These are phyloP conservation scores for Agrypnus murinus DNA, from an alignment of 2,888 invertebrate genomes.

Conservation along the genomic window DNA sequence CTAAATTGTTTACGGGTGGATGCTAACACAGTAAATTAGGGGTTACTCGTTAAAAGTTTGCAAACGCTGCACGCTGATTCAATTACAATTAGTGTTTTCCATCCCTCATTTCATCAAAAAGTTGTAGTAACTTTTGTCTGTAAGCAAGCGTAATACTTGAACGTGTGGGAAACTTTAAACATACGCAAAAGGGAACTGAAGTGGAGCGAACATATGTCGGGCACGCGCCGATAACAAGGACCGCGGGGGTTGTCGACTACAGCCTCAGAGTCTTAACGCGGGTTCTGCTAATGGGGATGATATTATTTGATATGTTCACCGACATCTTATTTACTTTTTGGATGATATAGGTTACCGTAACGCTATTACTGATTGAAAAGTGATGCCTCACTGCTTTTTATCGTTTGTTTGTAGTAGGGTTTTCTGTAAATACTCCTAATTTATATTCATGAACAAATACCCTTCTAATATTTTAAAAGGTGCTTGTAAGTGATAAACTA, in stretches of 20 bases:
- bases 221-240: conserved; percentile 62
- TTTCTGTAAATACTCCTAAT: too few relatives aligned
- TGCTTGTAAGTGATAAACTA: too few relatives aligned
- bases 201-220: conserved; percentile 59
- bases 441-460: too few relatives aligned
- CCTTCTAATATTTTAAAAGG: too few relatives aligned
- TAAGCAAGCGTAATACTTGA: conserved; percentile 63
- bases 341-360: conserved; percentile 37
- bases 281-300: conserved; percentile 54
- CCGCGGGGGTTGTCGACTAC: conserved; percentile 61
- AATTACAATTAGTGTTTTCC: conserved; percentile 46
- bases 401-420: too few relatives aligned
- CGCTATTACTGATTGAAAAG: background rate
- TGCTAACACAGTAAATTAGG: conserved; percentile 28
- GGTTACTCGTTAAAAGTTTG: conserved; percentile 39
- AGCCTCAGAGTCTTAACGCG: conserved; percentile 58
- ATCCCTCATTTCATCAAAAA: conserved; percentile 45
- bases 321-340: conserved; percentile 48
- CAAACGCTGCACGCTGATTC: conserved; percentile 41
- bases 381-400: background rate
- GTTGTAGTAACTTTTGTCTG: conserved; percentile 57
- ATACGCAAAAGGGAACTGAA: conserved; percentile 60
- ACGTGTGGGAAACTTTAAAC: conserved; percentile 68
- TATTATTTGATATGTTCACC: conserved; percentile 49
- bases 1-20: conserved; percentile 5